These are phyloP conservation scores for Phengaris alcon DNA, from an alignment of 2,888 invertebrate species.

Conservation along the genomic window DNA sequence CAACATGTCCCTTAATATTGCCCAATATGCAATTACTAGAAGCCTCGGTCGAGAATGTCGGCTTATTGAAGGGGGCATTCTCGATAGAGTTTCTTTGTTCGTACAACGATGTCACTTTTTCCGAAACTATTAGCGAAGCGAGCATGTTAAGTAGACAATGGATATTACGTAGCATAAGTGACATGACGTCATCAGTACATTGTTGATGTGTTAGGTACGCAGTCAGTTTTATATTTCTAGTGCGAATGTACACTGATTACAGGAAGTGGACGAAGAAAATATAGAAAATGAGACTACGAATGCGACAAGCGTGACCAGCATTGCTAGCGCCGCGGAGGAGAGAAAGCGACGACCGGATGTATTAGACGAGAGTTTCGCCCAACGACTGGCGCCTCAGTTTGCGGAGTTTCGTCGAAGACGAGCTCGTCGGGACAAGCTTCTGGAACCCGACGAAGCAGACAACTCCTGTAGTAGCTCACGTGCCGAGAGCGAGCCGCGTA, in stretches of 20 bases:
- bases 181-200: no score
- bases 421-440: conserved; percentile 49
- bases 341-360: conserved; percentile 67
- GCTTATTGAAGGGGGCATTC: no score
- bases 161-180: no score
- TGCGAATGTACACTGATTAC: conserved; percentile 35
- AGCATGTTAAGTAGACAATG: no score
- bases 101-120: no score
- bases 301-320: conserved; percentile 54
- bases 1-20: no score
- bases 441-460: conserved; percentile 43
- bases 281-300: conserved; percentile 51
- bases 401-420: conserved; percentile 77
- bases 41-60: no score
- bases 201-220: no score
- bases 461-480: not conserved
- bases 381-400: conserved; percentile 75
- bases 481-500: conserved; percentile 33
- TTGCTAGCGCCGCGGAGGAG: conserved; percentile 57
- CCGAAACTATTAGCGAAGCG: no score
- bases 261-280: conserved; percentile 86
- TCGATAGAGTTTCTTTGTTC: no score
- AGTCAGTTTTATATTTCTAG: not conserved
- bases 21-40: no score
- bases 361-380: conserved; percentile 72